Base-by-base conservation (phyloP, 2,888 invertebrate species). In the Opisthograptis luteolata region DNA sequence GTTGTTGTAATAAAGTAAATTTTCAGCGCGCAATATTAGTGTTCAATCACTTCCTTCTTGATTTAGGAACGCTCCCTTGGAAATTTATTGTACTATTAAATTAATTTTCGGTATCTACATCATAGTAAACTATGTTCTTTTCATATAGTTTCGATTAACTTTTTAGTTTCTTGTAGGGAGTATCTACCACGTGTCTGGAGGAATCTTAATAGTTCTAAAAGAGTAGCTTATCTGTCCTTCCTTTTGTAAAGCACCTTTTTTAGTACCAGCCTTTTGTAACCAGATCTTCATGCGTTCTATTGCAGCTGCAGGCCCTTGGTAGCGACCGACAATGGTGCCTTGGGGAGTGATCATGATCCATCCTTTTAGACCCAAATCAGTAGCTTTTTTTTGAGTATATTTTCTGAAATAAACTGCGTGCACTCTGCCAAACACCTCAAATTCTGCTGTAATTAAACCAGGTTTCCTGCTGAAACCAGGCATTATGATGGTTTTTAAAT, bases 331-430 rank as follows among this genome's bases (percentile, higher is more conserved):
- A 0, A 95, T 95, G 0, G 95, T 95, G 0, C 93, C 94, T 58
- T 91, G 84, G 3, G 91, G 81, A 0, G 95, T 95, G 68, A 95
- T 96, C 93, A 93, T 94, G 58, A 95, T 94, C 94, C 95, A 95
- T 41, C 95, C 95, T 65, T 87, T 92, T 2, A 95, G 67, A 0
- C 93, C 93, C 9, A 95, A 81, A 59, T 92, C 92, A 7, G 81
- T 81, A 0, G 93, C 94, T 73, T 92, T 92, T 58, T 87, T 87
- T 69, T 94, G 92, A 0, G 95, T 95, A 68, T 93, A 92, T 92
- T 95, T 91, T 22, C 90, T 77, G 43, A 90, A 90, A 58, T 73
- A 87, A 44, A 90, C 91, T 62, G 93, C 93, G 85, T 93, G 93
- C 6, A 93, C 93, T 72, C 84, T 90, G 1, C 93, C 93, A 60